phyloP scores from a whole-genome alignment of 2,888 invertebrate genomes.

The Ophion ellenae region DNA sequence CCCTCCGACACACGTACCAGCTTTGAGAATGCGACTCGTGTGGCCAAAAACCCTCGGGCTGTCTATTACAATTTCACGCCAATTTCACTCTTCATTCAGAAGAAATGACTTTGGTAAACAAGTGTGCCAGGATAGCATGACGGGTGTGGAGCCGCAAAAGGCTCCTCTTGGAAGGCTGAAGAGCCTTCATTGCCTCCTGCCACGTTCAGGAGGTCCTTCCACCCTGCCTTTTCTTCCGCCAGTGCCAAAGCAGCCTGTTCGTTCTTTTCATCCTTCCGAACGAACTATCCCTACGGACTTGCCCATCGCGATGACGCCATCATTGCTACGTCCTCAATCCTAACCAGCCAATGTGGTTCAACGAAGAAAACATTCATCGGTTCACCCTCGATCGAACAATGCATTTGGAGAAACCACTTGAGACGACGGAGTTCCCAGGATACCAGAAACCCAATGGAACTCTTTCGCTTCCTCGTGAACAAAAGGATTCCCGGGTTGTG shows the following conservation, averaged over 20 bases:
- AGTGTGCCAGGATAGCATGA: conserved; percentile 68
- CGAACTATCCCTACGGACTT: not conserved
- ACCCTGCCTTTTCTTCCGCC: not conserved
- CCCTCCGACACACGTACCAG: conserved; percentile 20
- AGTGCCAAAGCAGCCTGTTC: no score
- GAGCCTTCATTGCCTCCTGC: conserved; percentile 1
- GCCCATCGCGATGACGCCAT: not conserved
- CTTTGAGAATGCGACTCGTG: conserved; percentile 7
- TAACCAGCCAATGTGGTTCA: not conserved
- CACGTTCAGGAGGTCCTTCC: not conserved
- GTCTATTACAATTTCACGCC: conserved; percentile 66
- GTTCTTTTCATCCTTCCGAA: not conserved
- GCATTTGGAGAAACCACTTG: conserved; percentile 60
- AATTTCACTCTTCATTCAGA: conserved; percentile 70
- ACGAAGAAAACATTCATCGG: not conserved
- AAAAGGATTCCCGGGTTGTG: not conserved
- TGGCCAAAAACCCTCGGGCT: not conserved
- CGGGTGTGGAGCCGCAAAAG: conserved; percentile 44
- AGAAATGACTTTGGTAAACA: conserved; percentile 74
- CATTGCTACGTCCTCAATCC: not conserved
- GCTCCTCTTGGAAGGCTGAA: conserved; percentile 13
- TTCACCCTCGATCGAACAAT: conserved; percentile 38
- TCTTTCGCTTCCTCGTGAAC: not conserved
- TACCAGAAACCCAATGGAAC: conserved; percentile 55
- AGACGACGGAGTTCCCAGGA: conserved; percentile 62